Percentiles rank a stretch among this genome's conserved stretches.
Evolutionary conservation across 2,888 invertebrate genomes (phyloP).

Genomic region (Pilophorus perplexus): DNA sequence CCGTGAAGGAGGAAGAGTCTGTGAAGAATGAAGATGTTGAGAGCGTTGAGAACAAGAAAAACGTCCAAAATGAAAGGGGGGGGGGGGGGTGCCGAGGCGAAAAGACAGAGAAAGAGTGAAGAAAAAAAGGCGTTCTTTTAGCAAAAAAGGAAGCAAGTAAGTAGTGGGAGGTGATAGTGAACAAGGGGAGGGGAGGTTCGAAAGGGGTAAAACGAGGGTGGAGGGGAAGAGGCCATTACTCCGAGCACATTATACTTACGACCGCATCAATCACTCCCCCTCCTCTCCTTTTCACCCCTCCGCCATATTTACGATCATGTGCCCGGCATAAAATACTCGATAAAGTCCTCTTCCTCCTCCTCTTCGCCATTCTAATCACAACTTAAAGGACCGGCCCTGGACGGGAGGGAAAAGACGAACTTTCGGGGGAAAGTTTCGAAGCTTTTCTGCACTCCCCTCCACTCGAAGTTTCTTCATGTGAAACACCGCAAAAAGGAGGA

Average conservation of each 20-base stretch:
- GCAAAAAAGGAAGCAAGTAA: not conserved
- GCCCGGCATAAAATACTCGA: constrained; percentile 42
- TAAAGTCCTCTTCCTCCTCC: too few relatives aligned
- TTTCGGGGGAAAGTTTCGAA: not conserved
- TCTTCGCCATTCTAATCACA: constrained; percentile 41
- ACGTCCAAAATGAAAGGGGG: not conserved
- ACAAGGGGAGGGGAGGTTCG: too few relatives aligned
- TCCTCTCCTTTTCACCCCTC: not conserved
- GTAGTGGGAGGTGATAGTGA: too few relatives aligned
- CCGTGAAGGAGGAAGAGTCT: not conserved
- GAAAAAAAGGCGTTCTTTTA: constrained; percentile 10
- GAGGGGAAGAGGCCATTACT: constrained; percentile 34
- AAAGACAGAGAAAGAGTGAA: constrained; percentile 3
- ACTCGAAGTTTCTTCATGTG: constrained; percentile 21
- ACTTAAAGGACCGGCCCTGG: constrained; percentile 28
- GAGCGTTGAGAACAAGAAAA: not conserved
- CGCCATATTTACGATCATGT: constrained; percentile 41
- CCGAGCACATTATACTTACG: constrained; percentile 41
- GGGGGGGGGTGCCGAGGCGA: too few relatives aligned
- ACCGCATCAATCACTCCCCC: constrained; percentile 39
- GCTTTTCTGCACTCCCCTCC: not conserved
- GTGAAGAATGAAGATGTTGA: not conserved
- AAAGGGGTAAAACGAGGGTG: constrained; percentile 2
- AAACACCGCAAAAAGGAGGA: constrained; percentile 2
- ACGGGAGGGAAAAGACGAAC: constrained; percentile 6